Percentiles rank a stretch among this genome's conserved stretches.
These are phyloP conservation scores for Onchidella celtica DNA, from an alignment of 2,888 invertebrate genomes.

Conservation along the genomic window DNA sequence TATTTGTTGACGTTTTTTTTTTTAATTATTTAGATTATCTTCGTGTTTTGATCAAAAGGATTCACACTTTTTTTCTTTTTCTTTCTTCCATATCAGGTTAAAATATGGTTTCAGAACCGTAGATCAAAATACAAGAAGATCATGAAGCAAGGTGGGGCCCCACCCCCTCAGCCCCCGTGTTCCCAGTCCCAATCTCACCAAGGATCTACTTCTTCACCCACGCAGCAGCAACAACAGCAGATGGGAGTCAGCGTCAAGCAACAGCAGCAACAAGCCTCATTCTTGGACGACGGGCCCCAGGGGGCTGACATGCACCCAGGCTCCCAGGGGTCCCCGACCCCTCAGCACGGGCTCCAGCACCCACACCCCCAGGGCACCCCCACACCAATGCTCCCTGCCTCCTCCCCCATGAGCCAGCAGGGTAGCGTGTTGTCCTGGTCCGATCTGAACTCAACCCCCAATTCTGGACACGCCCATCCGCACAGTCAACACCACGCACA, in stretches of 20 bases:
- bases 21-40: no score
- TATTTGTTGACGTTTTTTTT: no score
- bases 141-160: slow-evolving; percentile 52
- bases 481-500: slow-evolving; percentile 39
- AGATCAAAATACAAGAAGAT: slow-evolving; percentile 55
- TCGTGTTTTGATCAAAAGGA: no score
- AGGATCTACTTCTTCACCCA: slow-evolving; percentile 34
- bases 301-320: slow-evolving; percentile 44
- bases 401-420: slow-evolving; percentile 52
- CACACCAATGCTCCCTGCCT: slow-evolving; percentile 46
- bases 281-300: slow-evolving; percentile 42
- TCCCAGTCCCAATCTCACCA: slow-evolving; percentile 29
- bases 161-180: slow-evolving; percentile 33
- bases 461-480: slow-evolving; percentile 40
- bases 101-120: slow-evolving; percentile 56
- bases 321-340: slow-evolving; percentile 44
- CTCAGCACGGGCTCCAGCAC: slow-evolving; percentile 42
- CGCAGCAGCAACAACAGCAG: slow-evolving; percentile 45
- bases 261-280: slow-evolving; percentile 33
- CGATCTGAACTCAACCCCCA: slow-evolving; percentile 31
- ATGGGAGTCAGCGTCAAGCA: slow-evolving; percentile 23
- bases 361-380: slow-evolving; percentile 49
- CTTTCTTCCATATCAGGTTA: no score
- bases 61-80: background rate
- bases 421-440: slow-evolving; percentile 46